Evolutionary conservation across 1,140 invertebrate species (phyloP).

Genomic region (Idris sp.): DNA sequence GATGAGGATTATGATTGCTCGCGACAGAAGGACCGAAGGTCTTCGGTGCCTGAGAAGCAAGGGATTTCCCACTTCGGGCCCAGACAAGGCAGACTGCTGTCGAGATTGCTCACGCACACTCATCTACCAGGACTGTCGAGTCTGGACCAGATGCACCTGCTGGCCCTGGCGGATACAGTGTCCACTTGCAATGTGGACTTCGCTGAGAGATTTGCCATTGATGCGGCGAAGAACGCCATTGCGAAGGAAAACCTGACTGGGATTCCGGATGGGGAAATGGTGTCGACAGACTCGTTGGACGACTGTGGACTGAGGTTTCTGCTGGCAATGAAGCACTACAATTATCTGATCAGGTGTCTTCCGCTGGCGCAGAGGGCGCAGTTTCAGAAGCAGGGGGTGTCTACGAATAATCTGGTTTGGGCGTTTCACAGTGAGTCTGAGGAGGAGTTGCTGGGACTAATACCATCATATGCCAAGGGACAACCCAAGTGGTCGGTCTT

Average conservation of each 20-base stretch:
- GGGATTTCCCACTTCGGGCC: slow-evolving; percentile 90
- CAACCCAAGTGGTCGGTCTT: slow-evolving; percentile 94
- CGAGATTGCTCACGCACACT: slow-evolving; percentile 94
- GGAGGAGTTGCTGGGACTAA: slow-evolving; percentile 93
- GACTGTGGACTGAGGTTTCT: slow-evolving; percentile 98
- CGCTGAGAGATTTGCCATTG: slow-evolving; percentile 89
- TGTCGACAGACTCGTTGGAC: slow-evolving; percentile 91
- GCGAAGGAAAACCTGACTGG: slow-evolving; percentile 84
- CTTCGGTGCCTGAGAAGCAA: slow-evolving; percentile 84
- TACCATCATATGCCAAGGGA: slow-evolving; percentile 92
- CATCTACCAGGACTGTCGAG: slow-evolving; percentile 97
- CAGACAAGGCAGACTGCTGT: slow-evolving; percentile 88
- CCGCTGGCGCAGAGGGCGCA: slow-evolving; percentile 91
- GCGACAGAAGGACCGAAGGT: slow-evolving; percentile 81
- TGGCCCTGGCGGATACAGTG: slow-evolving; percentile 98
- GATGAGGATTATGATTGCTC: slow-evolving; percentile 82
- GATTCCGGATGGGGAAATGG: slow-evolving; percentile 81
- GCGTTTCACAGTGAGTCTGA: slow-evolving; percentile 99
- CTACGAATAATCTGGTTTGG: slow-evolving; percentile 97
- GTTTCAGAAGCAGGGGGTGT: slow-evolving; percentile 93
- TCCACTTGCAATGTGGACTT: slow-evolving; percentile 94
- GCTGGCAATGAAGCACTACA: slow-evolving; percentile 98
- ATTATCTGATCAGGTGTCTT: slow-evolving; percentile 93
- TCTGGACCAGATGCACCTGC: slow-evolving; percentile 98
- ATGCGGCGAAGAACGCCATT: slow-evolving; percentile 85